phyloP scores from a whole-genome alignment of 2,113 vertebrate species.

The Synchiropus splendidus region DNA sequence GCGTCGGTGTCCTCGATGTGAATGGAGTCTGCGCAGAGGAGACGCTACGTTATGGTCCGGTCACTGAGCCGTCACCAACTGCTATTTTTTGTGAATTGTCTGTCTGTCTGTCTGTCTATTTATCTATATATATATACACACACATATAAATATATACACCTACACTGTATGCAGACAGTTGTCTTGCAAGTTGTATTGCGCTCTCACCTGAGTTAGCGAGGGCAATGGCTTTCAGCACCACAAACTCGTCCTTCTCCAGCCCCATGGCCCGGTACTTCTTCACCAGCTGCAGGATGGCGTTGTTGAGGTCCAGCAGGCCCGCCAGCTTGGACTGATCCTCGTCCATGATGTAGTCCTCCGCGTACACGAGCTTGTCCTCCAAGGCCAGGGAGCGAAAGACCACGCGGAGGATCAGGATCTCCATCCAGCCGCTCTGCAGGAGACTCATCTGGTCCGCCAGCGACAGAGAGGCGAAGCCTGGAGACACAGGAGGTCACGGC shows the following conservation, averaged over 20 bases:
- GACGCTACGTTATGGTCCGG: too few species aligned
- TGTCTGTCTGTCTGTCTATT: too few species aligned
- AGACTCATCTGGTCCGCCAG: constrained; percentile 98
- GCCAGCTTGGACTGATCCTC: constrained; percentile 91
- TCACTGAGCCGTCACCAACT: too few species aligned
- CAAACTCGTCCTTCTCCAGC: constrained; percentile 94
- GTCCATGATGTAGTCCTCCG: constrained; percentile 97
- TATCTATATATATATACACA: too few species aligned
- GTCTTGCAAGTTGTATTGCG: too few species aligned
- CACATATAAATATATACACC: too few species aligned
- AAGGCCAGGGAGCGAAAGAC: constrained; percentile 88
- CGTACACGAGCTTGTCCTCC: constrained; percentile 92
- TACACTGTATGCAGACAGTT: too few species aligned
- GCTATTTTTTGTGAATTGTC: too few species aligned
- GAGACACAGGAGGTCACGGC: not conserved
- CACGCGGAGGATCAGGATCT: constrained; percentile 92
- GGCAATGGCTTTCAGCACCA: constrained; percentile 95
- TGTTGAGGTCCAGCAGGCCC: constrained; percentile 91
- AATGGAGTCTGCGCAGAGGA: constrained; percentile 83
- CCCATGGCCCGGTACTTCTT: constrained; percentile 93
- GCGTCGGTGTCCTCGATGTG: constrained; percentile 93
- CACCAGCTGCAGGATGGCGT: constrained; percentile 93
- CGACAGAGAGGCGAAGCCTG: constrained; percentile 94
- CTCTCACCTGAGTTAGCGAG: constrained; percentile 92
- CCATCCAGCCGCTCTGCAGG: constrained; percentile 98